A percentile compares a stretch with the other conserved stretches of the same genome.
These are phyloP conservation scores for Barbus barbus DNA, from an alignment of 2,113 vertebrate genomes.

Conservation along the genomic window DNA sequence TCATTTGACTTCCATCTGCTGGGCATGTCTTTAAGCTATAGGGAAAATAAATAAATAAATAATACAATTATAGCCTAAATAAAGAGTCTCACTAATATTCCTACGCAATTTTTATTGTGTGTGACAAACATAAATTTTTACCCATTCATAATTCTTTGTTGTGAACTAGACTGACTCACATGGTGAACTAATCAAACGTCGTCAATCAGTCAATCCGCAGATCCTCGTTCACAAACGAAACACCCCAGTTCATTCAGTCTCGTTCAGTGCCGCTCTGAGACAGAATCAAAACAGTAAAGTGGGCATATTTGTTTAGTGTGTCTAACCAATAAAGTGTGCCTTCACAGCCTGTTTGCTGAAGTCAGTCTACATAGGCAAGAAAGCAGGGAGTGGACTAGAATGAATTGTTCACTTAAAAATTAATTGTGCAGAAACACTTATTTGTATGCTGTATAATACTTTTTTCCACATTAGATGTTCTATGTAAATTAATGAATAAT, in stretches of 20 bases:
- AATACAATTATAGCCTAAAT: background rate
- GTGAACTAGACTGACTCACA: background rate
- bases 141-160: background rate
- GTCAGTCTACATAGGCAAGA: background rate
- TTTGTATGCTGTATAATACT: background rate
- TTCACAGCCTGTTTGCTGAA: background rate
- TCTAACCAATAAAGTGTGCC: background rate
- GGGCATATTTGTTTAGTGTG: background rate
- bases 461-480: background rate
- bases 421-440: background rate
- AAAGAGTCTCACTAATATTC: background rate
- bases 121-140: background rate
- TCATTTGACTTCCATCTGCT: background rate
- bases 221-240: background rate
- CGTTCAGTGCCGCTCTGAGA: background rate
- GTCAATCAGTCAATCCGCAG: background rate
- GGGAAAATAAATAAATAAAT: background rate
- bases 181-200: background rate
- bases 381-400: background rate
- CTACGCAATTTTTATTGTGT: background rate
- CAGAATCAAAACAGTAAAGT: background rate
- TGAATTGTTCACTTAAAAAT: too few species aligned
- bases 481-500: background rate
- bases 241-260: background rate
- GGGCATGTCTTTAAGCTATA: background rate